phyloP scores from a whole-genome alignment of 2,797 vertebrate genomes.

The Sibirionetta formosa region DNA sequence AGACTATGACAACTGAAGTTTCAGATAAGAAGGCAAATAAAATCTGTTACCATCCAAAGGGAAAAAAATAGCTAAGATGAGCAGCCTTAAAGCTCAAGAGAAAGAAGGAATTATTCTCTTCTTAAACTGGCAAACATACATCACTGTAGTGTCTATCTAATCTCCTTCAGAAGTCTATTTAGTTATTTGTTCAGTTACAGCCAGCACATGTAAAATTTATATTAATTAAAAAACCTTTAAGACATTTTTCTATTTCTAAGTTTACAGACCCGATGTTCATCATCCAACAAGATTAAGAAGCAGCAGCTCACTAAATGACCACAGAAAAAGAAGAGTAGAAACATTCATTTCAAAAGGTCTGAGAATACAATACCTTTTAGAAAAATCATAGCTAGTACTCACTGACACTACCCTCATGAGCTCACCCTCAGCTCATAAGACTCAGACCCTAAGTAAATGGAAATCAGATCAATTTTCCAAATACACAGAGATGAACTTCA shows the following conservation, averaged over 20 bases:
- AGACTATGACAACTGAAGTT: neutral
- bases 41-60: neutral
- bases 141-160: neutral
- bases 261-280: neutral
- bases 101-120: neutral
- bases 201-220: neutral
- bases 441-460: neutral
- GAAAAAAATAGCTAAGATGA: neutral
- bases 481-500: fast-evolving
- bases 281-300: neutral
- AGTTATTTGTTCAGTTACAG: neutral
- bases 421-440: neutral
- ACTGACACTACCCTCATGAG: neutral
- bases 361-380: neutral
- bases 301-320: neutral
- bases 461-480: neutral
- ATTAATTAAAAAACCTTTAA: neutral
- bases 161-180: neutral
- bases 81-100: neutral
- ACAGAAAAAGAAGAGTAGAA: neutral
- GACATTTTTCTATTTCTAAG: neutral
- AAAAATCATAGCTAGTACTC: neutral
- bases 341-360: neutral
- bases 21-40: neutral
- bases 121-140: neutral